Conservation (phyloP, 2,113 vertebrate species). For the Falco punctatus region DNA sequence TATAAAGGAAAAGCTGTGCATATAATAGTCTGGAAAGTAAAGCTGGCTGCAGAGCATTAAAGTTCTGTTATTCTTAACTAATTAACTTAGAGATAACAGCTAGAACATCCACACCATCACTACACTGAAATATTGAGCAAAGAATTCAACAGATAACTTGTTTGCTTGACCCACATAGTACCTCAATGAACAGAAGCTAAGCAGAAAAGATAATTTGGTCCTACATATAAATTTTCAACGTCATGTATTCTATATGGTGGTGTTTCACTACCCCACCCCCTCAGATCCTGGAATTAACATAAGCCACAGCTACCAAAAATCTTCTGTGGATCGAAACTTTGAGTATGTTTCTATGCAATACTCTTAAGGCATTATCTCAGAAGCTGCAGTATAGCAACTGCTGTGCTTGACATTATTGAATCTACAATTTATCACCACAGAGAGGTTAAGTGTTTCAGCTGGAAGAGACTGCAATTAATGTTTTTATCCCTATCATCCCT, state of each 20-base stretch:
- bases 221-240: background rate
- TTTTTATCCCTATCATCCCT: background rate
- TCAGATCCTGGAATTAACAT: background rate
- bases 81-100: background rate
- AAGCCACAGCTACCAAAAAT: background rate
- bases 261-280: too few species aligned
- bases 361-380: background rate
- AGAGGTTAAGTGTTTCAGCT: background rate
- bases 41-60: background rate
- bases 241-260: background rate
- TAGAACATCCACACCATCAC: background rate
- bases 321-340: background rate
- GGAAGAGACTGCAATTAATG: background rate
- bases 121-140: background rate
- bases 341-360: background rate
- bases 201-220: background rate
- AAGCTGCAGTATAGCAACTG: background rate
- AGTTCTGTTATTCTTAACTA: background rate
- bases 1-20: rapidly evolving
- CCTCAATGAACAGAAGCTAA: background rate
- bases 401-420: background rate
- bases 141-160: background rate
- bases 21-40: background rate
- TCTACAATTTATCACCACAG: background rate
- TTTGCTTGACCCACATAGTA: background rate